Evolutionary conservation across 2,797 vertebrate genomes (phyloP), one percentile per base, ranked within the genome.

Genomic region (Onychomys arenicola): DNA sequence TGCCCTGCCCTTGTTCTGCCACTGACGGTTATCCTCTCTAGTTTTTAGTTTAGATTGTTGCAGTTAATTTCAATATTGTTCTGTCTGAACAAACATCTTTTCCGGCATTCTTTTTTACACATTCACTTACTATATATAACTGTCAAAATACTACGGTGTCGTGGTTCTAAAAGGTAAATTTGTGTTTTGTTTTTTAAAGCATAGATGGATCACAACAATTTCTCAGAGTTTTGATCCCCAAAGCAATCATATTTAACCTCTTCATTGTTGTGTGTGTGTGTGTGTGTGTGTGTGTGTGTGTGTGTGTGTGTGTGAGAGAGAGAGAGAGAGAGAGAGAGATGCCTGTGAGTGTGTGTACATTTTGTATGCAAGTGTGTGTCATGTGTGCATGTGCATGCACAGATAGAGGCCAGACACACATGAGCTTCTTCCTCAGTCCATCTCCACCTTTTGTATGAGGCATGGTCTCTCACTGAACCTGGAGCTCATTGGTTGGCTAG

Each of bases 31-130:
- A 46, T 77, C 75, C 46, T 25, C 43, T 46, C 75, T 77, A 29
- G 27, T 77, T 63, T 81, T 55, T 19, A 46, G 27, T 82, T 82
- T 82, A 40, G 52, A 61, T 93, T 90, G 43, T 81, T 65, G 43
- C 29, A n/a, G 55, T 71, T 91, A 84, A 55, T 90, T 86, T 92
- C 78, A 49, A 49, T 67, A n/a, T 65, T 75, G 65, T 92, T n/a
- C 40, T 90, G 37, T 46, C 29, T 87, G 49, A 94, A 75, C 34
- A 59, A 59, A 76, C 25, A 46, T 7, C 29, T 52, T 80, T 11
- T 80, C 77, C 55, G 77, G 9, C 32, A 55, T 52, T 80, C 46
- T 34, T 34, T 34, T 52, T 52, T 80, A 34, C 32, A 52, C 77
- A 80, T 55, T 55, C 77, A 80, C 32, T 80, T 80, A 80, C 32